Conservation (phyloP, 2,888 invertebrate genomes). For the Alsophila aescularia region DNA sequence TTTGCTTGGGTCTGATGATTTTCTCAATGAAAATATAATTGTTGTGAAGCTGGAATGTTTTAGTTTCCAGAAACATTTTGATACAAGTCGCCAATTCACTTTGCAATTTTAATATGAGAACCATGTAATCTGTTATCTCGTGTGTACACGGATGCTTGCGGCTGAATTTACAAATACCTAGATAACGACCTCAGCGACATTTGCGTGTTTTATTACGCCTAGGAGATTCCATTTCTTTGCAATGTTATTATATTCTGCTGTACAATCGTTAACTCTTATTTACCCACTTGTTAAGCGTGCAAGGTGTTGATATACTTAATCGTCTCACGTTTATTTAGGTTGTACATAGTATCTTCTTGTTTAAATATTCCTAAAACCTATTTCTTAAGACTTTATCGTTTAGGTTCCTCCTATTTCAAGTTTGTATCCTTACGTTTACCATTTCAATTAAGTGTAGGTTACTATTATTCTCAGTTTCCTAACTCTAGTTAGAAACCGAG, state of each 20-base stretch:
- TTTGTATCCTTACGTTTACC: neutral
- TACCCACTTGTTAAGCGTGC: neutral
- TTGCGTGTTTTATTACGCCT: constrained; percentile 35
- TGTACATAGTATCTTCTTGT: neutral
- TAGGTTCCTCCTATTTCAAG: too few relatives aligned
- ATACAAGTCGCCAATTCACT: constrained; percentile 5
- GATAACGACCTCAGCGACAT: constrained; percentile 45
- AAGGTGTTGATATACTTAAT: constrained; percentile 3
- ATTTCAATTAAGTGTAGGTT: neutral
- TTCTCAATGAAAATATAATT: too few relatives aligned
- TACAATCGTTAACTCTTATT: neutral
- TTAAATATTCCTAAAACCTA: neutral
- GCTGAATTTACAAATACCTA: constrained; percentile 39
- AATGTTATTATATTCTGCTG: constrained; percentile 3
- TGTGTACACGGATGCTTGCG: constrained; percentile 25
- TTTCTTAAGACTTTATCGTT: too few relatives aligned
- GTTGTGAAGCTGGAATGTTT: too few relatives aligned
- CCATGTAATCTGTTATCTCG: constrained; percentile 23
- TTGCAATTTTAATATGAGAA: constrained; percentile 11
- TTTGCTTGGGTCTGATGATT: too few relatives aligned
- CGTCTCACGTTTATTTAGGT: constrained; percentile 2
- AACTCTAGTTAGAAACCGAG: too few relatives aligned
- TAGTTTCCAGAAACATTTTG: too few relatives aligned
- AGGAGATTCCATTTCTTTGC: constrained; percentile 30
- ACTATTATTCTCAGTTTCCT: too few relatives aligned